These are phyloP conservation scores for Dicycla oo DNA, from an alignment of 2,888 invertebrate genomes.

Conservation along the genomic window DNA sequence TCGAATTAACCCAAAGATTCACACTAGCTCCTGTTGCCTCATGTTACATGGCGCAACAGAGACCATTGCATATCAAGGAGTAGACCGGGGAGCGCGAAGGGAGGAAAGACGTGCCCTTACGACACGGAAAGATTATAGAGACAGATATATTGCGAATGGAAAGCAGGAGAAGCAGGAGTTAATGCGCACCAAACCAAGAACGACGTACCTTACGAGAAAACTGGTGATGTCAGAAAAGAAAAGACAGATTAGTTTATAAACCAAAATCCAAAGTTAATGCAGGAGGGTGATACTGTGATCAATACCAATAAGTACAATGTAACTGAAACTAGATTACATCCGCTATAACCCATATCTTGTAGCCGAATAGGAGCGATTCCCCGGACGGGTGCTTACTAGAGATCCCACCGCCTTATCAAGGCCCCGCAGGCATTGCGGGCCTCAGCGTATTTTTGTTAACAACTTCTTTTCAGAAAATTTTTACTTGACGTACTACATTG, in stretches of 20 bases:
- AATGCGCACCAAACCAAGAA: background rate
- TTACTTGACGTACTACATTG: slow-evolving; percentile 78
- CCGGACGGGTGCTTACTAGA: slow-evolving; percentile 79
- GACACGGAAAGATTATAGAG: too few relatives aligned
- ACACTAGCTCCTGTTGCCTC: too few relatives aligned
- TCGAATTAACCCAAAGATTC: too few relatives aligned
- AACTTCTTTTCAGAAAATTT: slow-evolving; percentile 87
- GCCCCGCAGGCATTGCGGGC: slow-evolving; percentile 82
- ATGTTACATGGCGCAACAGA: too few relatives aligned
- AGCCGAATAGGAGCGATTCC: slow-evolving; percentile 65
- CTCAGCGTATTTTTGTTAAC: slow-evolving; percentile 88
- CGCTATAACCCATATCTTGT: slow-evolving; percentile 68
- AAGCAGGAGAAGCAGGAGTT: background rate
- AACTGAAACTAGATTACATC: slow-evolving; percentile 37
- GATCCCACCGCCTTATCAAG: slow-evolving; percentile 83
- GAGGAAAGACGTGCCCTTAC: too few relatives aligned
- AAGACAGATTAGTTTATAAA: background rate
- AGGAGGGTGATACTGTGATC: slow-evolving; percentile 16
- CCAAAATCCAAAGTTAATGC: background rate
- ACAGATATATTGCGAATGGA: too few relatives aligned
- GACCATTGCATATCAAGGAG: too few relatives aligned
- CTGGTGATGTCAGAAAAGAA: background rate
- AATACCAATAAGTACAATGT: slow-evolving; percentile 20
- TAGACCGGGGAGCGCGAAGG: too few relatives aligned
- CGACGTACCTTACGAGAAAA: background rate